These are phyloP conservation scores for Loripinus fragilis DNA, from an alignment of 2,888 invertebrate genomes.

Conservation along the genomic window DNA sequence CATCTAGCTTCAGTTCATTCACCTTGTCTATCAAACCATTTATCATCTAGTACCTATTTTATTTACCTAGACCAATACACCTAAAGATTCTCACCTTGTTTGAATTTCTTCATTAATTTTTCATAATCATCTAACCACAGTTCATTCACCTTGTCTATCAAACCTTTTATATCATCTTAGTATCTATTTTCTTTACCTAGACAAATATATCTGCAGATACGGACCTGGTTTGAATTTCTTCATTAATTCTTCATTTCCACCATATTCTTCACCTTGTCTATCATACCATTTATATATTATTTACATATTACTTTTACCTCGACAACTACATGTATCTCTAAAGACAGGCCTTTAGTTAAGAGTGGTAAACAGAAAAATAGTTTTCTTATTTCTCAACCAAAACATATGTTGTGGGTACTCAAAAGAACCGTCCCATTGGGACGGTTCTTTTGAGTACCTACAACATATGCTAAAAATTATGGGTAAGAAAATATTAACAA, in stretches of 20 bases:
- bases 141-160: conserved; percentile 95
- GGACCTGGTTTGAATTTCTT: conserved; percentile 98
- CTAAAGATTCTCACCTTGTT: conserved; percentile 92
- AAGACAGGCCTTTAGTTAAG: too few species aligned
- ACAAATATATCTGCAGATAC: too few species aligned
- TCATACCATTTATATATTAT: conserved; percentile 98
- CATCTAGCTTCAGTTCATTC: conserved; percentile 90
- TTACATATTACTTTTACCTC: conserved; percentile 93
- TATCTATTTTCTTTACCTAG: conserved; percentile 93
- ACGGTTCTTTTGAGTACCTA: too few species aligned
- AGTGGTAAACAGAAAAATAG: too few species aligned
- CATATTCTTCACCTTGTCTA: conserved; percentile 94
- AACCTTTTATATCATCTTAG: too few species aligned
- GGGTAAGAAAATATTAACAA: too few species aligned
- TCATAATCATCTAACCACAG: conserved; percentile 96
- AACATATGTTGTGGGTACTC: too few species aligned
- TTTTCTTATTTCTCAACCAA: too few species aligned
- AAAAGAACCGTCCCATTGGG: too few species aligned
- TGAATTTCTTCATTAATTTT: conserved; percentile 98
- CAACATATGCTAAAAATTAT: too few species aligned
- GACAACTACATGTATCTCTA: too few species aligned
- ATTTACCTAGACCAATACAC: conserved; percentile 88
- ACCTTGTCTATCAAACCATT: conserved; percentile 99
- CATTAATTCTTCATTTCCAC: conserved; percentile 98
- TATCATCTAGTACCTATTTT: too few species aligned